Evolutionary conservation across 2,888 invertebrate genomes (phyloP), one percentile per base, ranked within the genome.

Genomic region (Dione vanillae): DNA sequence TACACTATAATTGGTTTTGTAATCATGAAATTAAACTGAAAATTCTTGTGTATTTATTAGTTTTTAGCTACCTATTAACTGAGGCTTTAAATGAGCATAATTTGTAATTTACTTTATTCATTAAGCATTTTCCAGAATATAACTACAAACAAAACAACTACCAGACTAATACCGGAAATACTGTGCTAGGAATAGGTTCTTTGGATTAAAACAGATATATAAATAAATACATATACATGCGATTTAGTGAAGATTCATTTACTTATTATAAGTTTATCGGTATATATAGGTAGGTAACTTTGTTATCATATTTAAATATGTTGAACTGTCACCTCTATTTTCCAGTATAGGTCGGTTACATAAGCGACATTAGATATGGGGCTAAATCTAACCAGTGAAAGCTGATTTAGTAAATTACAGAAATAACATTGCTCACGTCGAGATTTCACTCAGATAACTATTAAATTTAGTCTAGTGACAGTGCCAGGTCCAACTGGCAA

Each of bases 381-480:
- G 12, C 80, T 81, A 81, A 83, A 79, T 78, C 79, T 80, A 72
- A 78, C 74, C 75, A 82, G 88, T 85, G 89, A 91, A 90, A 90
- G 89, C 86, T 78, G 86, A 83, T 80, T 56, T 74, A 71, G 67
- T 77, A 76, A 81, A 84, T 82, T 82, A 77, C 67, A 80, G 80
- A 78, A 78, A 75, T 80, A 78, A 75, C 82, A 80, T 79, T 83
- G 84, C 82, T 84, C 84, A 84, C 81, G 78, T 81, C 81, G 79
- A 82, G 85, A 86, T 91, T 90, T 90, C 88, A 85, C 88, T 79
- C 77, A 80, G 86, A 86, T 85, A 78, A 73, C 79, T 81, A 88
- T 88, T 87, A 83, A 78, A 83, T 84, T 83, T 76, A 79, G 82
- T 83, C 82, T 77, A 79, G 80, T 69, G 71, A 73, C 80, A 77